A percentile compares a stretch with the other conserved stretches of the same genome.
phyloP scores from a whole-genome alignment of 2,797 vertebrate species.

The Tympanoctomys barrerae region DNA sequence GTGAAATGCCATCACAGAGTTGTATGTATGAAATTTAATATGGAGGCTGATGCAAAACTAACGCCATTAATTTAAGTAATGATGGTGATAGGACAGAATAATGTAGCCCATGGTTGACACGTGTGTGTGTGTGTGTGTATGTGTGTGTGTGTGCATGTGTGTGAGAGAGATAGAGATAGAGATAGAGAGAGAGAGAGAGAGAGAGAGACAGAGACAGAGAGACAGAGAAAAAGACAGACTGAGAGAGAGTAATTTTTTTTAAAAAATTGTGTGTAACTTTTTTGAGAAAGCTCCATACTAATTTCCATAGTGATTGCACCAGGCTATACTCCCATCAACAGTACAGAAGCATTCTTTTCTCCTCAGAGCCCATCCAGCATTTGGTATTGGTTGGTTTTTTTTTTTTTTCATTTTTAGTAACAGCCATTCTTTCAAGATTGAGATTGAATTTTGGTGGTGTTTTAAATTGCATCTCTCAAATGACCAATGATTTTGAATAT shows the following conservation, averaged over 20 bases:
- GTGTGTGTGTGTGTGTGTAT: not conserved
- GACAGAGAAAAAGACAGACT: not conserved
- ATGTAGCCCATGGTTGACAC: not conserved
- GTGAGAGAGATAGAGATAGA: too few species aligned
- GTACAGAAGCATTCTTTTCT: not conserved
- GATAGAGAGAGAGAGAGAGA: not conserved
- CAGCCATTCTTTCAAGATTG: too few species aligned
- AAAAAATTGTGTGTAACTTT: not conserved
- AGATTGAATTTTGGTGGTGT: too few species aligned
- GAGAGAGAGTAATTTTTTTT: not conserved
- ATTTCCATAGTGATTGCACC: not conserved
- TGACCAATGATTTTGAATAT: too few species aligned
- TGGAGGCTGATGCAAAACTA: not conserved
- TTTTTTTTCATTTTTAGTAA: too few species aligned
- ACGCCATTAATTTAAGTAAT: not conserved
- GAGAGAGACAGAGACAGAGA: not conserved
- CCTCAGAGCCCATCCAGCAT: too few species aligned
- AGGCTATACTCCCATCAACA: not conserved
- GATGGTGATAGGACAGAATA: not conserved
- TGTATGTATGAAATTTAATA: not conserved
- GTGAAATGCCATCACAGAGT: not conserved
- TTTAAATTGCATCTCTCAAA: too few species aligned
- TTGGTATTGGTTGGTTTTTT: too few species aligned
- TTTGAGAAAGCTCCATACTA: not conserved
- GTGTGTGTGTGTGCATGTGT: too few species aligned